Conservation (phyloP, 1,140 invertebrate species). For the Prorops nasuta region DNA sequence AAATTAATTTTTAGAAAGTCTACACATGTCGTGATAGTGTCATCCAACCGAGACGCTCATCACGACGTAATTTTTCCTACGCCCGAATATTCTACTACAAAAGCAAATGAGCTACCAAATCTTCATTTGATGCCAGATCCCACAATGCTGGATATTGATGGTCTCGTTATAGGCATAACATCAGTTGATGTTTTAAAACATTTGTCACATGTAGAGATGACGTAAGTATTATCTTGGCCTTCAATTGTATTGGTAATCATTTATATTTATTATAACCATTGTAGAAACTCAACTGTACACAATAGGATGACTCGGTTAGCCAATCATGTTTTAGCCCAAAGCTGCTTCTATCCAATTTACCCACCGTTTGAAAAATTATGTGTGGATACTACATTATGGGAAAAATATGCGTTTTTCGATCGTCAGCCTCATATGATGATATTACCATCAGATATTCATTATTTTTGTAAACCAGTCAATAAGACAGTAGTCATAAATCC, state of each 20-base stretch:
- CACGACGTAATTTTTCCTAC: slow-evolving; percentile 80
- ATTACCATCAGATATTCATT: slow-evolving; percentile 78
- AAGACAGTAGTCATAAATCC: slow-evolving; percentile 83
- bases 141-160: slow-evolving; percentile 72
- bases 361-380: slow-evolving; percentile 68
- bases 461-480: slow-evolving; percentile 78
- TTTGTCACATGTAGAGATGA: slow-evolving; percentile 74
- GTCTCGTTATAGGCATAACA: slow-evolving; percentile 74
- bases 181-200: slow-evolving; percentile 82
- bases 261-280: slow-evolving; percentile 21
- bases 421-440: slow-evolving; percentile 78
- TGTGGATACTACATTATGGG: slow-evolving; percentile 69
- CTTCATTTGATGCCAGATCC: slow-evolving; percentile 73
- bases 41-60: slow-evolving; percentile 75
- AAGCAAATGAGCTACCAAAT: slow-evolving; percentile 45
- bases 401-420: slow-evolving; percentile 66
- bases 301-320: slow-evolving; percentile 73
- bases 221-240: slow-evolving; percentile 57
- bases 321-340: slow-evolving; percentile 74
- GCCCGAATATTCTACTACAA: slow-evolving; percentile 60
- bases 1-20: slow-evolving; percentile 57
- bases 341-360: slow-evolving; percentile 79
- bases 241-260: slow-evolving; percentile 9
- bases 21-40: slow-evolving; percentile 71
- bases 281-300: slow-evolving; percentile 35